phyloP scores from a whole-genome alignment of 2,113 vertebrate species.

The Nyctereutes procyonoides region DNA sequence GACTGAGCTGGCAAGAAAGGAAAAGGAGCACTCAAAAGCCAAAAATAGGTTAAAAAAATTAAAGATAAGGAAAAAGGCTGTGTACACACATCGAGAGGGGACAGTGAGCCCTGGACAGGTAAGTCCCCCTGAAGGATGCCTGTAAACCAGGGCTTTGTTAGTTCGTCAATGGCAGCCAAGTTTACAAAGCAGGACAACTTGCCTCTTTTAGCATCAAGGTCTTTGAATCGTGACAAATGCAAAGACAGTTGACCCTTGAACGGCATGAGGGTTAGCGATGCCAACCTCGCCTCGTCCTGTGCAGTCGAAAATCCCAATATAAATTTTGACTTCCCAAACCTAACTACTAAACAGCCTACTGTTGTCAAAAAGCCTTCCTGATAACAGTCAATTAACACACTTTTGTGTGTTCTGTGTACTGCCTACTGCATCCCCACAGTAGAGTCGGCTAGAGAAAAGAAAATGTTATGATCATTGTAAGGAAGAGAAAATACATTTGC shows the following conservation, averaged over 20 bases:
- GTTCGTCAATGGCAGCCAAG: neutral
- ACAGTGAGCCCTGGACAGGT: neutral
- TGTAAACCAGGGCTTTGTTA: neutral
- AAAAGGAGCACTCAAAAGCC: too few species aligned
- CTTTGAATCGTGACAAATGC: neutral
- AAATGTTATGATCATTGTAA: neutral
- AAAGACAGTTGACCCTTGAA: neutral
- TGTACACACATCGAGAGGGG: too few species aligned
- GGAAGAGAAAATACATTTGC: neutral
- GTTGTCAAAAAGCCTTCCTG: neutral
- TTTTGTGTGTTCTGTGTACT: neutral
- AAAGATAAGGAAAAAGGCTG: neutral
- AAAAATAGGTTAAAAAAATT: neutral
- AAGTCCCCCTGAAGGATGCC: rapidly evolving
- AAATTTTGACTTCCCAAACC: neutral
- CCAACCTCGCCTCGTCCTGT: neutral
- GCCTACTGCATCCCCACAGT: neutral
- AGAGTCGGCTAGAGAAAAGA: neutral
- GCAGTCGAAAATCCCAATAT: neutral
- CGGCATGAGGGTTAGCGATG: neutral
- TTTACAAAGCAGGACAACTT: rapidly evolving
- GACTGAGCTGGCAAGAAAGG: neutral
- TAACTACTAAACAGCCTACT: neutral
- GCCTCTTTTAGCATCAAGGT: neutral
- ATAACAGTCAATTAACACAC: neutral